A percentile compares a stretch with the other conserved stretches of the same genome.
Conservation (phyloP, 2,888 invertebrate species). For the Microplitis manilae region DNA sequence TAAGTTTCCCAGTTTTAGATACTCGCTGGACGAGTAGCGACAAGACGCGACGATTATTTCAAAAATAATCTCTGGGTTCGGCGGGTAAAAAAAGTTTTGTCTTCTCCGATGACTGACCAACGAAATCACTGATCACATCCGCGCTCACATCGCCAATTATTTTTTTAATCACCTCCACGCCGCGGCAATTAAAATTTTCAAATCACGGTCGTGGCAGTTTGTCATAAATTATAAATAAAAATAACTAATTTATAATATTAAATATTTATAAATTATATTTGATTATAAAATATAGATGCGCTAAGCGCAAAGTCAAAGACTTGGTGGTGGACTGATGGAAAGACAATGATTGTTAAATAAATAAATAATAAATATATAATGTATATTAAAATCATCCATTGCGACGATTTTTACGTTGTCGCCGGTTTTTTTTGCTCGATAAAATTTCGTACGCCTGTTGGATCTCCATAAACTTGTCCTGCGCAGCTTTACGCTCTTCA, state of each 20-base stretch:
- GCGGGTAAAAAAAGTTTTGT: background rate
- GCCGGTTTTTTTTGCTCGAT: slow-evolving; percentile 85
- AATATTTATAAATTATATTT: slow-evolving; percentile 20
- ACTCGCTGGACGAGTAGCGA: slow-evolving; percentile 29
- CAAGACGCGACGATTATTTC: background rate
- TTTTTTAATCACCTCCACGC: background rate
- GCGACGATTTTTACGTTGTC: slow-evolving; percentile 83
- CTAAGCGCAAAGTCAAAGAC: background rate
- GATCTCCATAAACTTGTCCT: slow-evolving; percentile 92
- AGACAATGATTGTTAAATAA: background rate
- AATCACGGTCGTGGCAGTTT: background rate
- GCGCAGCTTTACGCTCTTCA: slow-evolving; percentile 79
- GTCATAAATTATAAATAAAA: background rate
- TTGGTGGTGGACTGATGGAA: background rate
- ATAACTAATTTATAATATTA: background rate
- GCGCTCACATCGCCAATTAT: background rate
- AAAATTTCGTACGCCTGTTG: slow-evolving; percentile 93
- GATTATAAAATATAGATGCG: background rate
- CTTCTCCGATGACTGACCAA: slow-evolving; percentile 2
- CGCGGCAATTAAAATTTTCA: background rate
- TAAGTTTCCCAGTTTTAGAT: slow-evolving; percentile 12
- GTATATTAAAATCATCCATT: slow-evolving; percentile 62
- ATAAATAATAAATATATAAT: background rate
- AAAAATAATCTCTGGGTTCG: background rate
- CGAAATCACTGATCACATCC: background rate